phyloP scores from a whole-genome alignment of 1,140 invertebrate species.

The Temnothorax curvispinosus region DNA sequence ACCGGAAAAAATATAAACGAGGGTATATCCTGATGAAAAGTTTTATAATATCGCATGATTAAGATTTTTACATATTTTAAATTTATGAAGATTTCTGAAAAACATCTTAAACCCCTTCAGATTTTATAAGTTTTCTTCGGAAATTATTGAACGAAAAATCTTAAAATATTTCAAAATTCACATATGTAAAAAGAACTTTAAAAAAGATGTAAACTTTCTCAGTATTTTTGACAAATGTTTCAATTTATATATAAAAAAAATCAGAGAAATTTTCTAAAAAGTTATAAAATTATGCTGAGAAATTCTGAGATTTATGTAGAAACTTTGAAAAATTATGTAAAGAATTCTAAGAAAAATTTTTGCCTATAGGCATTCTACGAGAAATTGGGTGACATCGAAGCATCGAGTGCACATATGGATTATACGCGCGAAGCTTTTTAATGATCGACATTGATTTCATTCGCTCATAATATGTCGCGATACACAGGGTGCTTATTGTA shows the following conservation, averaged over 20 bases:
- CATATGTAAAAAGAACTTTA: neutral
- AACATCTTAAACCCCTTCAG: neutral
- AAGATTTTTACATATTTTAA: neutral
- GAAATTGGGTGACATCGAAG: neutral
- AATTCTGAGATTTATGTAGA: neutral
- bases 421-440: conserved; percentile 12
- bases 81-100: neutral
- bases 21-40: neutral
- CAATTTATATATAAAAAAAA: neutral
- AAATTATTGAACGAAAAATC: neutral
- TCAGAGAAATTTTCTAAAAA: neutral
- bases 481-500: neutral
- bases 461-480: neutral
- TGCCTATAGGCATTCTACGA: neutral
- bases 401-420: neutral
- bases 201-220: neutral
- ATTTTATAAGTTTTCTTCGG: neutral
- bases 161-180: neutral
- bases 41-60: no score
- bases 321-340: neutral
- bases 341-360: neutral
- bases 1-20: neutral
- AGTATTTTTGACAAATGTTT: neutral
- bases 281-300: neutral
- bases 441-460: neutral